phyloP scores from a whole-genome alignment of 2,888 invertebrate species.

The Macaria liturata region DNA sequence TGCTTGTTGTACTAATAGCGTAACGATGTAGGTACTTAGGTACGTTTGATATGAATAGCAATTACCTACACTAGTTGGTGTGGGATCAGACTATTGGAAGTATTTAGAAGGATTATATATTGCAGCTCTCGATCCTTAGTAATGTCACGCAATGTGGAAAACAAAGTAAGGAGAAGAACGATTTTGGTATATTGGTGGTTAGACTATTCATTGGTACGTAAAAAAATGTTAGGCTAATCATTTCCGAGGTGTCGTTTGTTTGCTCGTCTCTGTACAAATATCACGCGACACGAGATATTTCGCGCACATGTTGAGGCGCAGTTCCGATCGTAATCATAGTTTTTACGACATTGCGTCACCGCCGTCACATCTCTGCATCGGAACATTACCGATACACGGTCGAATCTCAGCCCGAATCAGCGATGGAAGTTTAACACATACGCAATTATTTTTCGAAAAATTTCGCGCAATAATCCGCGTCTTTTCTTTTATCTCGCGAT shows the following conservation, averaged over 20 bases:
- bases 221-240: no score
- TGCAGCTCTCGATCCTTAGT: no score
- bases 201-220: no score
- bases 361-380: constrained; percentile 6
- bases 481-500: constrained; percentile 28
- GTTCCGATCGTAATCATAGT: constrained; percentile 33
- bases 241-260: neutral
- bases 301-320: constrained; percentile 25
- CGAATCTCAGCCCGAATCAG: constrained; percentile 11
- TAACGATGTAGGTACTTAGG: no score
- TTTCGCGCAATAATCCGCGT: constrained; percentile 16
- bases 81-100: constrained; percentile 14
- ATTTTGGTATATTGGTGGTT: no score
- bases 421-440: constrained; percentile 6
- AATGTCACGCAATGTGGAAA: neutral
- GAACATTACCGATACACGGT: constrained; percentile 4
- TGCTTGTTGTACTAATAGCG: constrained; percentile 6
- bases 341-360: constrained; percentile 42
- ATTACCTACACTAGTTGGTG: constrained; percentile 26
- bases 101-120: neutral
- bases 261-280: constrained; percentile 6
- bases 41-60: constrained; percentile 26
- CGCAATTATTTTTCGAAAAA: constrained; percentile 27
- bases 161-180: neutral
- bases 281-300: constrained; percentile 22